phyloP scores from a whole-genome alignment of 2,797 vertebrate species.

The Danio aesculapii region DNA sequence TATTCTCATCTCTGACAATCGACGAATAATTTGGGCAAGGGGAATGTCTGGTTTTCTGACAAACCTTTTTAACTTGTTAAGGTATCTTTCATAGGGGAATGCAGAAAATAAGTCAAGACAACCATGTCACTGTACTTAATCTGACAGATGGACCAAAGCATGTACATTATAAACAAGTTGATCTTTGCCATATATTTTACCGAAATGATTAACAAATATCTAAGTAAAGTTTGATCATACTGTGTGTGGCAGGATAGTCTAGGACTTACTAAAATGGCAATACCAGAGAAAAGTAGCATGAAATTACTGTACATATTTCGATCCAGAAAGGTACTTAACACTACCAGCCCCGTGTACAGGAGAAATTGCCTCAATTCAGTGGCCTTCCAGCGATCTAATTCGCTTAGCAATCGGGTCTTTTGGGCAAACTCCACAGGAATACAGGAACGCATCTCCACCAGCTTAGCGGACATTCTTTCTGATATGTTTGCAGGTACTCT shows the following conservation, averaged over 20 bases:
- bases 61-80: slow-evolving; percentile 38
- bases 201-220: slow-evolving; percentile 24
- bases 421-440: slow-evolving; percentile 44
- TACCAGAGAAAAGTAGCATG: slow-evolving; percentile 23
- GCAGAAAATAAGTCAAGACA: slow-evolving; percentile 21
- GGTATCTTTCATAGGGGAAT: slow-evolving; percentile 37
- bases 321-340: neutral
- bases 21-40: slow-evolving; percentile 12
- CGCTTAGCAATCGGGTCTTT: slow-evolving; percentile 37
- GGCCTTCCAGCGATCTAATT: slow-evolving; percentile 48
- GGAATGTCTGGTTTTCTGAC: slow-evolving; percentile 37
- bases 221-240: slow-evolving; percentile 8
- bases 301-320: slow-evolving; percentile 21
- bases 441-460: slow-evolving; percentile 25
- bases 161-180: slow-evolving; percentile 20
- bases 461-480: slow-evolving; percentile 31
- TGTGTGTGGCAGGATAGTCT: slow-evolving; percentile 20
- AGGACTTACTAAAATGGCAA: slow-evolving; percentile 11
- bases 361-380: slow-evolving; percentile 50
- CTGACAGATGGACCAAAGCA: slow-evolving; percentile 18
- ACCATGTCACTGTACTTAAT: slow-evolving; percentile 17
- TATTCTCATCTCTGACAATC: slow-evolving; percentile 10
- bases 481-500: slow-evolving; percentile 27
- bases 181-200: slow-evolving; percentile 34
- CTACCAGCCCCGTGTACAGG: no score